Conservation (phyloP, 2,797 vertebrate genomes). For the Cuniculus paca region DNA sequence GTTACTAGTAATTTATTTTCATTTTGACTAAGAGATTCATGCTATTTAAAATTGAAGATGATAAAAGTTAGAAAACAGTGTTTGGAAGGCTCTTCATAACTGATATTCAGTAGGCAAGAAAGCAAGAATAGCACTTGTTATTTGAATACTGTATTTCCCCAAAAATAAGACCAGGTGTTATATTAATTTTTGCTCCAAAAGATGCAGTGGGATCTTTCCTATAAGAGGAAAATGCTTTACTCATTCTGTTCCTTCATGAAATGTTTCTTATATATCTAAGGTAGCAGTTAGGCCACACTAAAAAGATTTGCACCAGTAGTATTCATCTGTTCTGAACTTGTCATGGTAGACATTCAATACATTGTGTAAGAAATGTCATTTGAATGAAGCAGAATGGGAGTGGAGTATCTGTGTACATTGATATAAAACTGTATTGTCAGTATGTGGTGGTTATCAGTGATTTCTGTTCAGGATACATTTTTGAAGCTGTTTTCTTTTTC, state of each 20-base stretch:
- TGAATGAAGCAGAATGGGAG: not conserved
- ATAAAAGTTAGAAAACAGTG: not conserved
- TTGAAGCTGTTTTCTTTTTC: slow-evolving; percentile 47
- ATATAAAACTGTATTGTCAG: not conserved
- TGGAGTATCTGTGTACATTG: not conserved
- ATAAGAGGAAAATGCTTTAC: not conserved
- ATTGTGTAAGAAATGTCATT: not conserved
- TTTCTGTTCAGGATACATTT: slow-evolving; percentile 14
- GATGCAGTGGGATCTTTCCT: not conserved
- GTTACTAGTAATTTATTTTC: slow-evolving; percentile 28
- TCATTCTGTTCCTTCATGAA: not conserved
- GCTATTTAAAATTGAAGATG: not conserved
- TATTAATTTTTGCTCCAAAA: not conserved
- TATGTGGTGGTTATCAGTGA: not conserved
- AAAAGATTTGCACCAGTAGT: not conserved
- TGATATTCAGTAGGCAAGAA: not conserved
- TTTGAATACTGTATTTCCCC: not conserved
- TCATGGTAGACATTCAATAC: not conserved
- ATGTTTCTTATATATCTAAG: not conserved
- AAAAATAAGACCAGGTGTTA: not conserved
- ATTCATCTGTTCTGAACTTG: slow-evolving; percentile 16
- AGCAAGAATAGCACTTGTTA: not conserved
- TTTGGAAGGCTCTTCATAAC: not conserved
- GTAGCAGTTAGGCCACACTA: not conserved
- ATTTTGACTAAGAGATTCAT: slow-evolving; percentile 31